These are phyloP conservation scores for Heterochromis multidens DNA, from an alignment of 2,113 vertebrate genomes.

Conservation along the genomic window DNA sequence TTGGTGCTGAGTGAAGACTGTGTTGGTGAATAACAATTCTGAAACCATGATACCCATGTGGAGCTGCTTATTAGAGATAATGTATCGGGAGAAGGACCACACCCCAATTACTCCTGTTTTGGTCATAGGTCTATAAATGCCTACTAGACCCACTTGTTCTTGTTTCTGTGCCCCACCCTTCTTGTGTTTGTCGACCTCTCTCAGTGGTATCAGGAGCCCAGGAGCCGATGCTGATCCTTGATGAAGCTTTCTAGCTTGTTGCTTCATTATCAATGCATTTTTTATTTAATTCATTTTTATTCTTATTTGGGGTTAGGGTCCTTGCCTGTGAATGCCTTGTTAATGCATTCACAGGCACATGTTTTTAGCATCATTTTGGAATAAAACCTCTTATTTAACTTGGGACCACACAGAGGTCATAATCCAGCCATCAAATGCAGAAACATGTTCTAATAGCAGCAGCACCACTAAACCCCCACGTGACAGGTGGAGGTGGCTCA, in stretches of 20 bases:
- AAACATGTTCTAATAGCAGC: constrained; percentile 23
- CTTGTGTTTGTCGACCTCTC: background rate
- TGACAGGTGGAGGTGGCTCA: background rate
- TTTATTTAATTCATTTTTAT: no score
- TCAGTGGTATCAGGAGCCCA: background rate
- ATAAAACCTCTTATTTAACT: background rate
- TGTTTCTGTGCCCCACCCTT: no score
- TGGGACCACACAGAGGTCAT: background rate
- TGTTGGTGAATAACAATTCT: background rate
- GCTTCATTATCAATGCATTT: background rate
- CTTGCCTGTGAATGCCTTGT: background rate
- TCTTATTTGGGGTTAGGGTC: no score
- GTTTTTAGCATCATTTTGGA: background rate
- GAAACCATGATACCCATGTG: background rate
- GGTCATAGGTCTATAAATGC: background rate
- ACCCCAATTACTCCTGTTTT: background rate
- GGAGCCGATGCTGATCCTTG: background rate
- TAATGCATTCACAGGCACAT: no score
- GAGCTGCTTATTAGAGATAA: background rate
- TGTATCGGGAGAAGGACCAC: background rate
- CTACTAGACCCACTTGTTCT: no score
- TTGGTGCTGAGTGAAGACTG: background rate
- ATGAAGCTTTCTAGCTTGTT: background rate
- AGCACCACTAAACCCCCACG: background rate
- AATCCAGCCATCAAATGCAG: constrained; percentile 10